Evolutionary conservation across 2,797 vertebrate genomes (phyloP), one percentile per base, ranked within the genome.

Genomic region (Aeoliscus strigatus): DNA sequence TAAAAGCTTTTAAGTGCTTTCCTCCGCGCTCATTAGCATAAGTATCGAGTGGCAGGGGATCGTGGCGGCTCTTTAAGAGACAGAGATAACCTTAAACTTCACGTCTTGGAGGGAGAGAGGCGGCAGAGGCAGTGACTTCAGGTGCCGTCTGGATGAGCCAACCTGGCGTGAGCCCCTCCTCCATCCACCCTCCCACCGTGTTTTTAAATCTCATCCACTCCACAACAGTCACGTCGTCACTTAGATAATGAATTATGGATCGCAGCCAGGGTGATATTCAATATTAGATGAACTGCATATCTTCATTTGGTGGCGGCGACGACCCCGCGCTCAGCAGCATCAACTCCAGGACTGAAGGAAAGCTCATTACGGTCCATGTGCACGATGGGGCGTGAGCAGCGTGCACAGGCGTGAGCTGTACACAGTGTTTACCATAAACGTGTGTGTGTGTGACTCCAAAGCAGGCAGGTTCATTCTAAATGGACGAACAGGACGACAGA

Each of bases 221-320:
- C 70, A 77, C 26, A 51, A 68, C 79, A 78, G 67, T 63, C 82
- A 78, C 67, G 66, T 84, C 78, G 81, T 83, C 78, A 82, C 83
- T 84, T 80, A 77, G 79, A 82, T 81, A 68, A 86, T 86, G 80
- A 86, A 84, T 84, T 79, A 86, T 86, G 79, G 71, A 86, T 86
- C 70, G 53, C 43, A 45, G 67, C 66, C 74, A 55, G 69, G 52
- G 68, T 75, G 75, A 80, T 82, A 77, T 82, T 87, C 77, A 85
- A 83, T 86, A 85, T 86, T 83, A 82, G 62, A 85, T 86, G 84
- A 85, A 84, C 73, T 58, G 79, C 66, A 72, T 75, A 77, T 80
- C 67, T 71, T 75, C 73, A 80, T 79, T 75, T 77, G 67, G 70
- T 78, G 83, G 80, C 82, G 76, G 72, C 45, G 42, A 59, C 44